Base-by-base conservation (phyloP, 2,888 invertebrate species). In the Colletes collaris region DNA sequence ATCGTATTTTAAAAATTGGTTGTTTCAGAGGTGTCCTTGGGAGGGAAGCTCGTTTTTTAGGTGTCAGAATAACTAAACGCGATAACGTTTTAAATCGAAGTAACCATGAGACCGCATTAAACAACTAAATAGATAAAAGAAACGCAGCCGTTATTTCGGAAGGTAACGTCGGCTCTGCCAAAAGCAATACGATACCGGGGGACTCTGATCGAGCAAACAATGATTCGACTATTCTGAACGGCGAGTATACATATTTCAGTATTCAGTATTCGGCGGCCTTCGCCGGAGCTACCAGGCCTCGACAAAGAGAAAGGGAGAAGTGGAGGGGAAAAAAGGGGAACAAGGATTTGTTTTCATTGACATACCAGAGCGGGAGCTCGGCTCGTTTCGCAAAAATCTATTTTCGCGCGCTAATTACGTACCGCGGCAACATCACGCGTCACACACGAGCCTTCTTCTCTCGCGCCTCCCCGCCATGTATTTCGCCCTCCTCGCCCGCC, bases 261-360 rank as follows among this genome's bases (percentile, higher is more conserved):
- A 73, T 83, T 76, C 76, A 83, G 76, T 76, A 73, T 83, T 76
- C 76, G 85, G 71, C 83, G 86, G 81, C 85, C 85, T 85, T 85
- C 85, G 83, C 64, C 76, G 60, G 56, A 71, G 85, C 75, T 82
- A 79, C 68, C 82, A 56, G 82, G 79, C 72, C 74, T 76, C 76
- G 74, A 52, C 79, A 72, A 82, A 82, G 85, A 85, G 84, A 85
- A 84, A 84, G 84, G 85, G 67, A 55, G 70, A 63, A 58, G 68
- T 13, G 40, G 73, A 10, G 50, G 67, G 60, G 76, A 62, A 76
- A 67, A 64, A 80, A 82, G 81, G 74, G 84, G 82, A 76, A 77
- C 84, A 82, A 80, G 77, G 84, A 86, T 86, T 82, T 86, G 82
- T 86, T 82, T 84, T 80, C 79, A 79, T 83, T 83, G 86, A 85